Percentiles rank a stretch among this genome's conserved stretches.
Evolutionary conservation across 2,888 invertebrate species (phyloP).

Genomic region (Rhogogaster chlorosoma): DNA sequence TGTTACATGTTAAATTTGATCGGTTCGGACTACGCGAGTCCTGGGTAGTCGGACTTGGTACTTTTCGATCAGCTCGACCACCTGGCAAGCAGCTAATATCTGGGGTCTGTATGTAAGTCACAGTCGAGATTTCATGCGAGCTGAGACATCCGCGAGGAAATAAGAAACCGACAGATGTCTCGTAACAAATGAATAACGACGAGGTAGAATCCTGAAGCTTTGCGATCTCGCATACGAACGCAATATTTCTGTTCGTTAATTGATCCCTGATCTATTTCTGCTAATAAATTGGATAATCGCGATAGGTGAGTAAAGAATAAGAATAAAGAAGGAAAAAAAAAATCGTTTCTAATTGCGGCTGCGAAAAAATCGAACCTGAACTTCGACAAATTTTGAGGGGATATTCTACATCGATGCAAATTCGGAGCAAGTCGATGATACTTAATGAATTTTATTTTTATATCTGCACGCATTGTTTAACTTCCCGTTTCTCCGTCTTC

Average conservation of each 20-base stretch:
- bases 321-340: neutral
- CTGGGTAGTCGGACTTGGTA: slow-evolving; percentile 5
- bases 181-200: slow-evolving; percentile 34
- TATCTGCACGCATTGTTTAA: too few species aligned
- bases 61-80: slow-evolving; percentile 32
- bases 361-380: neutral
- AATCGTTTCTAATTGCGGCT: neutral
- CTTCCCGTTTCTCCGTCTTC: too few species aligned
- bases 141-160: slow-evolving; percentile 31
- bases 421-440: too few species aligned
- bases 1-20: slow-evolving; percentile 45
- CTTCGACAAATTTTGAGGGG: too few species aligned
- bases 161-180: slow-evolving; percentile 35
- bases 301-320: neutral
- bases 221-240: neutral
- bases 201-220: neutral
- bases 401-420: too few species aligned
- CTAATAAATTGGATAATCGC: neutral
- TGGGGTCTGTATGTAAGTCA: neutral
- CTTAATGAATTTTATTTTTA: too few species aligned
- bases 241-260: slow-evolving; percentile 9
- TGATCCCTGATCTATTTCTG: slow-evolving; percentile 6
- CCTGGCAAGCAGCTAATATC: slow-evolving; percentile 11
- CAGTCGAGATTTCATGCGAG: slow-evolving; percentile 3
- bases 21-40: slow-evolving; percentile 45